These are phyloP conservation scores for Gastrophryne carolinensis DNA, from an alignment of 2,797 vertebrate genomes.

Conservation along the genomic window DNA sequence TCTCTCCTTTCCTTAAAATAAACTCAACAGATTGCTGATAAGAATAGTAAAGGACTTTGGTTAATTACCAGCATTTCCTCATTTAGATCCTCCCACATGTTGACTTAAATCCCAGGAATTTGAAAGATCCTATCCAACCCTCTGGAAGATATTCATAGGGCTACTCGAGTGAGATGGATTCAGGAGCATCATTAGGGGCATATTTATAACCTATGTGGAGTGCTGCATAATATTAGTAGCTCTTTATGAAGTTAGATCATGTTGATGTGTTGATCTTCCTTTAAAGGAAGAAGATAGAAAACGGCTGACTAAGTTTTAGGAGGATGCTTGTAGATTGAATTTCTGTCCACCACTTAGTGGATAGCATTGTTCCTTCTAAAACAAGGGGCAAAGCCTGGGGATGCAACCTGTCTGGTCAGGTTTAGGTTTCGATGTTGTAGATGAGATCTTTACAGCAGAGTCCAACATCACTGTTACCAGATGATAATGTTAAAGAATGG, in stretches of 20 bases:
- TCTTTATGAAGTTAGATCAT: neutral
- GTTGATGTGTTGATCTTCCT: neutral
- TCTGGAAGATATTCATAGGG: conserved; percentile 62
- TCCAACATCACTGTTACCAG: too few relatives aligned
- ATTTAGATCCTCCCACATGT: conserved; percentile 61
- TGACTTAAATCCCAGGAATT: conserved; percentile 66
- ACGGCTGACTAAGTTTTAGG: neutral
- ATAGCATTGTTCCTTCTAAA: too few relatives aligned
- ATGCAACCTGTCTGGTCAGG: too few relatives aligned
- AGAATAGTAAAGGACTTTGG: conserved; percentile 34
- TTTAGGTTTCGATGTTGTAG: too few relatives aligned
- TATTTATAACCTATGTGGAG: conserved; percentile 61
- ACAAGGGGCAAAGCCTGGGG: too few relatives aligned
- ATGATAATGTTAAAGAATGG: too few relatives aligned
- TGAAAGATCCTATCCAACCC: conserved; percentile 67
- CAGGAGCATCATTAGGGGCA: conserved; percentile 63
- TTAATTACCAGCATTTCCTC: conserved; percentile 64
- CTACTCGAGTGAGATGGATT: conserved; percentile 59
- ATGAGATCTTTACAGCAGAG: too few relatives aligned
- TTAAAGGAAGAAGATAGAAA: neutral
- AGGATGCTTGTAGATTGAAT: too few relatives aligned
- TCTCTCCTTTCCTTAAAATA: conserved; percentile 24
- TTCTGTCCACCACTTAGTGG: too few relatives aligned
- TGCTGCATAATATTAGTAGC: neutral
- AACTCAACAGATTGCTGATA: conserved; percentile 39